Base-by-base conservation (phyloP, 2,113 vertebrate genomes). In the Heterochromis multidens region DNA sequence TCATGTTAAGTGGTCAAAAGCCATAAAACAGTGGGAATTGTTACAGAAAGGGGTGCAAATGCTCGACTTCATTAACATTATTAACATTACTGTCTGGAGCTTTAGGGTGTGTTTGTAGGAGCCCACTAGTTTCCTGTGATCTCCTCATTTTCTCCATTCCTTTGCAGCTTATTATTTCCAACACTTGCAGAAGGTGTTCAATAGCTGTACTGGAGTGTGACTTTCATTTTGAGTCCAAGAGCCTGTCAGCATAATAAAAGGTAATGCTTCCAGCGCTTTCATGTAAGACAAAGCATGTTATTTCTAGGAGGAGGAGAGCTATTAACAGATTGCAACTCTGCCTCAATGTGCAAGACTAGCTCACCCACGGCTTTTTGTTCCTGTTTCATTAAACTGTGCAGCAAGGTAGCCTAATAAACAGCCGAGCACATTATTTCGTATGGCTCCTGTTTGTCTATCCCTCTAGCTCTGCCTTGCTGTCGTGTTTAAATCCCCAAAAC, bases 271-370 rank as follows among this genome's bases (percentile, higher is more conserved):
- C 62, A 29, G 60, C 23, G 77, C 82, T 89, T 91, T 93, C 65
- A 85, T 83, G 65, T 84, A 58, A 88, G 52, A 87, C 90, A 90
- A 91, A 87, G 82, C n/a, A 6, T 72, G 83, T 91, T 92, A 85
- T 91, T 92, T 84, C 59, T 62, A 67, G 57, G 79, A 91, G 63
- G 87, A 89, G 59, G 43, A 88, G 33, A n/a, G 84, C 86, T 87
- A 80, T 81, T 85, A 92, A 79, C 72, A 84, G 77, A 77, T 85
- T 37, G 82, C 61, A 62, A 70, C 62, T 80, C 67, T 70, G 43
- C 17, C 43, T 74, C 62, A 49, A 84, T 11, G 40, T 21, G 43
- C 79, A 81, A 74, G 12, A 77, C 82, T 59, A 60, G 83, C 76
- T 76, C 82, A 74, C 82, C 76, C 79, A 81, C 84, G 54, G 82